phyloP scores from a whole-genome alignment of 1,140 invertebrate genomes.

The Paraescarpia echinospica region DNA sequence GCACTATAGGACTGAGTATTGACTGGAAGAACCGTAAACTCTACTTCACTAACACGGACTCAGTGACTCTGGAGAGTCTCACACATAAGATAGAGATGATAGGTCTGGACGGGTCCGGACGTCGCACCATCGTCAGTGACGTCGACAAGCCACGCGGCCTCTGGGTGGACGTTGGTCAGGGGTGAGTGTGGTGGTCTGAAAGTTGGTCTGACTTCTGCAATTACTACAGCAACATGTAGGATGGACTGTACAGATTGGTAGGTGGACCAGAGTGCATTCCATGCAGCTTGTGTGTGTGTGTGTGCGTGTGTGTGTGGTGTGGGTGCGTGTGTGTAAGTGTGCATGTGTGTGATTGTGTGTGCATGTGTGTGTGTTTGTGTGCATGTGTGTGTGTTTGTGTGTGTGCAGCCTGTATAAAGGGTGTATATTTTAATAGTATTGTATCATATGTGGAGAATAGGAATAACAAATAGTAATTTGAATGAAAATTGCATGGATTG shows the following conservation, averaged over 20 bases:
- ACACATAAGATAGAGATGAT: slow-evolving; percentile 42
- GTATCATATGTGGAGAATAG: too few relatives aligned
- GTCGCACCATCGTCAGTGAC: slow-evolving; percentile 36
- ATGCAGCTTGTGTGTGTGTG: neutral
- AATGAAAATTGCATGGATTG: too few relatives aligned
- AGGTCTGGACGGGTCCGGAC: slow-evolving; percentile 31
- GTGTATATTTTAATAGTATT: too few relatives aligned
- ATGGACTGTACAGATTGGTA: too few relatives aligned
- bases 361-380: too few relatives aligned
- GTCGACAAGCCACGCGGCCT: slow-evolving; percentile 40
- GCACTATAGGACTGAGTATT: slow-evolving; percentile 39
- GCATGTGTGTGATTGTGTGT: neutral
- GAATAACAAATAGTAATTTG: too few relatives aligned
- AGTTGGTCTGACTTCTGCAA: neutral
- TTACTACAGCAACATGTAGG: too few relatives aligned
- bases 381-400: too few relatives aligned
- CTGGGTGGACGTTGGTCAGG: slow-evolving; percentile 36
- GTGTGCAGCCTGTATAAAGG: too few relatives aligned
- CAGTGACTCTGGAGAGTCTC: slow-evolving; percentile 32
- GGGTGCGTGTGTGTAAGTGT: too few relatives aligned
- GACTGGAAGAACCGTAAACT: slow-evolving; percentile 35
- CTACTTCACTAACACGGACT: slow-evolving; percentile 22
- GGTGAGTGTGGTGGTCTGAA: slow-evolving; percentile 26
- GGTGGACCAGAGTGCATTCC: too few relatives aligned
- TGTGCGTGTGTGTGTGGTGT: too few relatives aligned